Evolutionary conservation across 2,888 invertebrate genomes (phyloP), one percentile per base, ranked within the genome.

Genomic region (Crossocerus cetratus): DNA sequence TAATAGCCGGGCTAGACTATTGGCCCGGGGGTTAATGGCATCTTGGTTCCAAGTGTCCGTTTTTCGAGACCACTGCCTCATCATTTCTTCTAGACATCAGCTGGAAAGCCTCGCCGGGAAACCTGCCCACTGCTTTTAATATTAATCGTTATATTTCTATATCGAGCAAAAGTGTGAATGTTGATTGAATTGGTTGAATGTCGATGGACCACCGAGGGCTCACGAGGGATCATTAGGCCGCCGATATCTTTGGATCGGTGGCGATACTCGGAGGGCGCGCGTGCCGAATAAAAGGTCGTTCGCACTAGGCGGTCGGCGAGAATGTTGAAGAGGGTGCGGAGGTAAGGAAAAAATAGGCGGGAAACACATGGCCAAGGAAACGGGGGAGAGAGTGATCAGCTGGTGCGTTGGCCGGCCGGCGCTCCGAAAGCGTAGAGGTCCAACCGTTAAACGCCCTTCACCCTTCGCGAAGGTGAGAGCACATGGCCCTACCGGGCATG

Each of bases 361-460:
- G 87, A 87, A 88, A 84, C 88, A 89, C 88, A 88, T 88, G 88
- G 83, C 80, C 65, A 77, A 84, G 74, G 71, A 61, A 16, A 58
- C 54, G 8, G 44, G 57, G 54, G 43, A 55, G 66, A 42, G 58
- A 53, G 62, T 23, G 76, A 89, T 89, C 88, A 89, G 89, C 88
- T 88, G 89, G 87, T 89, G n/a, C n/a, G 85, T 82, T 84, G 87
- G 84, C 62, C 80, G 77, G 44, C 14, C 56, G 77, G 75, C 49
- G 66, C 81, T 79, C 78, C 77, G 59, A 81, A 85, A 86, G 80
- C 78, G 76, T 81, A 76, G 71, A 65, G 74, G 81, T 77, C 80
- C 86, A 81, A 84, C 87, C 87, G 89, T 88, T 86, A 84, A 88
- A 83, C 82, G 78, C 80, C 82, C 80, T 84, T 84, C 84, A 78